Conservation (phyloP, 1,140 invertebrate species). For the Drosophila kohkoa region DNA sequence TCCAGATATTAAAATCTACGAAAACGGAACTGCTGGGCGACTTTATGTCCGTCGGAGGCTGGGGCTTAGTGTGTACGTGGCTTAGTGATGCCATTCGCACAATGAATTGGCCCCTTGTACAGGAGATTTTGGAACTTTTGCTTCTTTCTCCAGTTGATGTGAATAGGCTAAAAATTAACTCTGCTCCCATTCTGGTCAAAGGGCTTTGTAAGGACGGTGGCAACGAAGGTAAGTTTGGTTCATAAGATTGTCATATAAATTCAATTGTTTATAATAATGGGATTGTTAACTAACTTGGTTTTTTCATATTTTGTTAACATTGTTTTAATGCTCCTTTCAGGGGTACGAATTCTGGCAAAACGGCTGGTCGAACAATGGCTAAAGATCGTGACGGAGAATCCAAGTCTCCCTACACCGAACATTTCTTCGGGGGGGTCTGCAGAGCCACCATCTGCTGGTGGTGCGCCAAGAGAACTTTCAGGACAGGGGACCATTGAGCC, state of each 20-base stretch:
- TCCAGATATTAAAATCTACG: slow-evolving; percentile 96
- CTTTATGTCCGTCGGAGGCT: slow-evolving; percentile 96
- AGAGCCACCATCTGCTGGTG: slow-evolving; percentile 6
- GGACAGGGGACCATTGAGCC: slow-evolving; percentile 1
- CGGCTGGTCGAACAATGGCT: slow-evolving; percentile 96
- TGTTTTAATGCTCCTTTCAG: slow-evolving; percentile 85
- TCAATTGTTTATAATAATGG: not conserved
- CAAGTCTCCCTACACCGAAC: slow-evolving; percentile 17
- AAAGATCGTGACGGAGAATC: slow-evolving; percentile 89
- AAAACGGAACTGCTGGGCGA: slow-evolving; percentile 92
- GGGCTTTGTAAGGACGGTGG: slow-evolving; percentile 92
- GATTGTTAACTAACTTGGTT: not conserved
- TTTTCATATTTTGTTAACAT: not conserved
- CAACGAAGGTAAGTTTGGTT: slow-evolving; percentile 88
- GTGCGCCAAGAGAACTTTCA: slow-evolving; percentile 33
- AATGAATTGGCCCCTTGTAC: slow-evolving; percentile 94
- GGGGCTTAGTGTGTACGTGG: slow-evolving; percentile 95
- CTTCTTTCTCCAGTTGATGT: slow-evolving; percentile 94
- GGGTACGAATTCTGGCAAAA: slow-evolving; percentile 89
- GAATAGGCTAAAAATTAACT: slow-evolving; percentile 94
- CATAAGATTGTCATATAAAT: not conserved
- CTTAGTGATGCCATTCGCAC: slow-evolving; percentile 92
- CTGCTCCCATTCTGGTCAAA: slow-evolving; percentile 96
- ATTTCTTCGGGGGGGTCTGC: slow-evolving; percentile 13
- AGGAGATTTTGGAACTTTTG: slow-evolving; percentile 93